These are phyloP conservation scores for Macrochelys suwanniensis DNA, from an alignment of 2,797 vertebrate species.

Conservation along the genomic window DNA sequence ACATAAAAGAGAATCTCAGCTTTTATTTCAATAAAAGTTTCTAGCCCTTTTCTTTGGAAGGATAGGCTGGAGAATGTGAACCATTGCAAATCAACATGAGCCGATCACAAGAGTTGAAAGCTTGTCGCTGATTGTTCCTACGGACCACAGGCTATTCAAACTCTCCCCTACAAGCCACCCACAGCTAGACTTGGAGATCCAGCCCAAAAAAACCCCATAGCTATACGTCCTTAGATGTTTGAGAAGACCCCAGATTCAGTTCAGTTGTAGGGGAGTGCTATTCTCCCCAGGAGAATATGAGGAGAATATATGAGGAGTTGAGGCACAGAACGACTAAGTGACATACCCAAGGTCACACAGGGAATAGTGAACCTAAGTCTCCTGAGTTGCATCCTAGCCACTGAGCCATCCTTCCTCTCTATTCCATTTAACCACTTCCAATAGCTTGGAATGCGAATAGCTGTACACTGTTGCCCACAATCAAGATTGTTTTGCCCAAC, in stretches of 20 bases:
- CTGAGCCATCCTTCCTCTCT: not conserved
- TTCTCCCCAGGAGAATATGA: no score
- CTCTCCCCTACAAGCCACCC: not conserved
- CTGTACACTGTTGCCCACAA: not conserved
- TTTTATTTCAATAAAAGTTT: not conserved
- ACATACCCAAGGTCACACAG: no score
- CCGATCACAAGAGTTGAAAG: not conserved
- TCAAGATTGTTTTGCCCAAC: not conserved
- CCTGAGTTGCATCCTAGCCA: not conserved
- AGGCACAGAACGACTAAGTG: not conserved
- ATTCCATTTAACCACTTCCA: no score
- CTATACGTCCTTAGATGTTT: not conserved
- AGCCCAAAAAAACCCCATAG: not conserved
- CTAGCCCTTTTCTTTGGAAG: not conserved
- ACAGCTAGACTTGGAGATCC: not conserved
- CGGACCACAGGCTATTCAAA: not conserved
- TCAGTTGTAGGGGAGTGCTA: not conserved
- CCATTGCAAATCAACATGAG: not conserved
- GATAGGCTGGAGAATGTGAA: not conserved
- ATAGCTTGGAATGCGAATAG: no score
- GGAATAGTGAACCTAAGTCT: not conserved
- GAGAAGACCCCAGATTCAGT: not conserved
- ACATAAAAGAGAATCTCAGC: not conserved
- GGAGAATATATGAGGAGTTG: not conserved
- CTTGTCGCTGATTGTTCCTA: not conserved